Evolutionary conservation across 2,797 vertebrate species (phyloP).

Genomic region (Mus minutoides): DNA sequence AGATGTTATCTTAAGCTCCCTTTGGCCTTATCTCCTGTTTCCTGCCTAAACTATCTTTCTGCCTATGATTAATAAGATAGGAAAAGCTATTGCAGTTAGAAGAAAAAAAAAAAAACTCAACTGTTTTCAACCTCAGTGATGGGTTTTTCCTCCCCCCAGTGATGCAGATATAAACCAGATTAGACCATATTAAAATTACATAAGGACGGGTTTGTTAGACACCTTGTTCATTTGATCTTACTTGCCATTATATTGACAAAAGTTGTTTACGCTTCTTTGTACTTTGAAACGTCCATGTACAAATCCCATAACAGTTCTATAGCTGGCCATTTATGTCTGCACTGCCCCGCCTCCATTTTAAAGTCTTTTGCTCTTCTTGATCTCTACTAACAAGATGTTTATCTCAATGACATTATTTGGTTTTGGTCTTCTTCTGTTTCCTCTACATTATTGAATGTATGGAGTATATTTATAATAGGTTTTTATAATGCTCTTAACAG

Average conservation of each 20-base stretch:
- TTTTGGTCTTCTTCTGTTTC: background rate
- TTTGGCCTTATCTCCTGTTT: background rate
- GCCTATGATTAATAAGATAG: conserved; percentile 5
- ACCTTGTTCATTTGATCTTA: background rate
- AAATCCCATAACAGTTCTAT: background rate
- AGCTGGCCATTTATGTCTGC: background rate
- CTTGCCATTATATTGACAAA: background rate
- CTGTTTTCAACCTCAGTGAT: background rate
- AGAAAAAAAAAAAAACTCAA: conserved; percentile 18
- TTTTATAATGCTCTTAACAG: background rate
- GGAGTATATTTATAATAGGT: background rate
- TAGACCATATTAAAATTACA: background rate
- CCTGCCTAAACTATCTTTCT: background rate
- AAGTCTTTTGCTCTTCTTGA: background rate
- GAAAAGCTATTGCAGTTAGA: background rate
- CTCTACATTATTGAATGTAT: background rate
- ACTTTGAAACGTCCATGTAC: background rate
- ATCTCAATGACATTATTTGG: background rate
- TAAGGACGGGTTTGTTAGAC: background rate
- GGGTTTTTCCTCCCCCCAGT: background rate
- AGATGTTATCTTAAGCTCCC: conserved; percentile 23
- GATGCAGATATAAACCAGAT: background rate
- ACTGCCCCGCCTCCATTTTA: background rate
- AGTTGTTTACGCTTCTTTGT: background rate
- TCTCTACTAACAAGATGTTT: background rate